phyloP scores from a whole-genome alignment of 2,113 vertebrate genomes.

The Perca fluviatilis region DNA sequence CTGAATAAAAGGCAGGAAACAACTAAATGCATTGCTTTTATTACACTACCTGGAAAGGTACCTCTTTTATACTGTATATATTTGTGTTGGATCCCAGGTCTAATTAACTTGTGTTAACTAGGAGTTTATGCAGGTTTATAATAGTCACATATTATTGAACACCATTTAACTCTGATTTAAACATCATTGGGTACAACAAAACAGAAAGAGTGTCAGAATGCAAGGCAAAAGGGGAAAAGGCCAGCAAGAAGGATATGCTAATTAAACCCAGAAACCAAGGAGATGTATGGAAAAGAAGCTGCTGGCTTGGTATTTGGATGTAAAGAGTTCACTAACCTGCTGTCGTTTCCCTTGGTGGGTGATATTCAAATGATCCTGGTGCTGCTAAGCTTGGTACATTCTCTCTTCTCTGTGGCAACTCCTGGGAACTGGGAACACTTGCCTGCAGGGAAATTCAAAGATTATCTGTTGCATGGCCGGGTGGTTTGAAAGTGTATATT shows the following conservation, averaged over 20 bases:
- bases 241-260: background rate
- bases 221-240: conserved; percentile 1
- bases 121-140: background rate
- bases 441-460: conserved; percentile 42
- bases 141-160: background rate
- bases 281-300: conserved; percentile 46
- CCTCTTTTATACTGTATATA: too few species aligned
- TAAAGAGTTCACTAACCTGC: conserved; percentile 46
- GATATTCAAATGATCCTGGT: conserved; percentile 34
- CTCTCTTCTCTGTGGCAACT: conserved; percentile 28
- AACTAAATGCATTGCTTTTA: background rate
- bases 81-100: background rate
- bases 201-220: conserved; percentile 4
- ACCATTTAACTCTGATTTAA: background rate
- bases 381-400: conserved; percentile 2
- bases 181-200: background rate
- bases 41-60: background rate
- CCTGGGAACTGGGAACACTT: conserved; percentile 18
- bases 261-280: conserved; percentile 13
- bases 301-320: background rate
- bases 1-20: background rate
- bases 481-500: background rate
- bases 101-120: background rate
- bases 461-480: background rate
- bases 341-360: conserved; percentile 23